phyloP scores from a whole-genome alignment of 2,113 vertebrate genomes.

The Phrynosoma platyrhinos region DNA sequence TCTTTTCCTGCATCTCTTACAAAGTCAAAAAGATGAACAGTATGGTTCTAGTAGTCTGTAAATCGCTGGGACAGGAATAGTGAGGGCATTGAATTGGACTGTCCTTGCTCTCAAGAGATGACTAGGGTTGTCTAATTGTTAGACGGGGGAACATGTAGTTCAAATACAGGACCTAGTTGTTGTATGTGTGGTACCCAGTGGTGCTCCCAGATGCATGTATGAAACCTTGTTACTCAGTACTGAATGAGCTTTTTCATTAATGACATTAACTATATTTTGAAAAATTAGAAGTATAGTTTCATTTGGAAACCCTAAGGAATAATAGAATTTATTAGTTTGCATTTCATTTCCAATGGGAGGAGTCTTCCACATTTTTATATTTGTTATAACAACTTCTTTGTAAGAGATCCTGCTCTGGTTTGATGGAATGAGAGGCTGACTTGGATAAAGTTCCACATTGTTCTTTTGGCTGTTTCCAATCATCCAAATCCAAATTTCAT shows the following conservation, averaged over 20 bases:
- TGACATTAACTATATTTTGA: neutral
- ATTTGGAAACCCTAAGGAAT: neutral
- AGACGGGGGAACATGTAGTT: neutral
- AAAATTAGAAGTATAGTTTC: neutral
- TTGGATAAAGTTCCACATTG: neutral
- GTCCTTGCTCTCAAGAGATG: neutral
- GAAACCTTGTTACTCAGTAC: neutral
- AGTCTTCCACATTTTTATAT: neutral
- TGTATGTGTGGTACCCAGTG: neutral
- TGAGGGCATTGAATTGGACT: neutral
- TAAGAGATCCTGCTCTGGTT: neutral
- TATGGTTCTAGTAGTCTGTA: neutral
- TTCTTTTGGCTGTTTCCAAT: neutral
- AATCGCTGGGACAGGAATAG: neutral
- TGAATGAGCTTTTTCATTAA: neutral
- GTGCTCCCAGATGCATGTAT: neutral
- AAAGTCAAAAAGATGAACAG: neutral
- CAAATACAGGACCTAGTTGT: neutral
- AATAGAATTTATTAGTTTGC: neutral
- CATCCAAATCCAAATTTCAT: neutral
- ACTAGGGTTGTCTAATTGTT: neutral
- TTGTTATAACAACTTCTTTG: neutral
- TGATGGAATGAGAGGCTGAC: neutral
- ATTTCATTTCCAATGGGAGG: neutral
- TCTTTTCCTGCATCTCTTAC: neutral